Percentiles rank a stretch among this genome's conserved stretches.
Evolutionary conservation across 1,140 invertebrate species (phyloP).

Genomic region (Helicoverpa zea): DNA sequence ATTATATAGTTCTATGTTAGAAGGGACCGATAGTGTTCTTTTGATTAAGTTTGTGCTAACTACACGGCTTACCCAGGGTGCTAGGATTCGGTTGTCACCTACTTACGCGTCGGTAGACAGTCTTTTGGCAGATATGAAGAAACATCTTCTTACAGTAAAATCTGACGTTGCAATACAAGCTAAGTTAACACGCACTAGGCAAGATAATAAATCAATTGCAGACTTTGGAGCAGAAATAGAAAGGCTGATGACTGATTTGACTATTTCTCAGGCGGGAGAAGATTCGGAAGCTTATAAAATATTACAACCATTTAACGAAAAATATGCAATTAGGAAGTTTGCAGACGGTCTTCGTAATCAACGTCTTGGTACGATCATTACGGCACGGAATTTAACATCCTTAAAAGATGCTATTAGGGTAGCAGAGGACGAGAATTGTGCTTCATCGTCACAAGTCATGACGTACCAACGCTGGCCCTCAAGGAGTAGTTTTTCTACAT

Average conservation of each 20-base stretch:
- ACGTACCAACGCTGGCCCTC: not conserved
- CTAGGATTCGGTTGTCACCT: constrained; percentile 13
- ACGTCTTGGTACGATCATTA: not conserved
- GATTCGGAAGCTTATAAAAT: not conserved
- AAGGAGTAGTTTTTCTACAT: not conserved
- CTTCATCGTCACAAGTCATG: constrained; percentile 17
- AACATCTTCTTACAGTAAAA: not conserved
- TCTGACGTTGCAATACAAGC: not conserved
- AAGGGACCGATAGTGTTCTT: not conserved
- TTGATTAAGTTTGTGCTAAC: not conserved
- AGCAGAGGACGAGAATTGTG: constrained; percentile 8
- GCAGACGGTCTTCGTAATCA: constrained; percentile 8
- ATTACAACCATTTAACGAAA: not conserved
- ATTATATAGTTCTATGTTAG: constrained; percentile 22
- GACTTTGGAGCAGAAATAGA: constrained; percentile 19
- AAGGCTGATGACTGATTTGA: constrained; percentile 8
- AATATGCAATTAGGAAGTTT: constrained; percentile 11
- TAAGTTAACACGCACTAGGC: not conserved
- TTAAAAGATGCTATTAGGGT: constrained; percentile 33
- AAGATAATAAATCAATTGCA: not conserved
- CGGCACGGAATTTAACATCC: not conserved
- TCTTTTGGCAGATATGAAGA: constrained; percentile 2
- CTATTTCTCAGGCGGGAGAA: constrained; percentile 19
- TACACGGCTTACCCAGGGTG: not conserved
- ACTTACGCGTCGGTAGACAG: constrained; percentile 2